These are phyloP conservation scores for Apodemia mormo DNA, from an alignment of 2,888 invertebrate genomes.

Conservation along the genomic window DNA sequence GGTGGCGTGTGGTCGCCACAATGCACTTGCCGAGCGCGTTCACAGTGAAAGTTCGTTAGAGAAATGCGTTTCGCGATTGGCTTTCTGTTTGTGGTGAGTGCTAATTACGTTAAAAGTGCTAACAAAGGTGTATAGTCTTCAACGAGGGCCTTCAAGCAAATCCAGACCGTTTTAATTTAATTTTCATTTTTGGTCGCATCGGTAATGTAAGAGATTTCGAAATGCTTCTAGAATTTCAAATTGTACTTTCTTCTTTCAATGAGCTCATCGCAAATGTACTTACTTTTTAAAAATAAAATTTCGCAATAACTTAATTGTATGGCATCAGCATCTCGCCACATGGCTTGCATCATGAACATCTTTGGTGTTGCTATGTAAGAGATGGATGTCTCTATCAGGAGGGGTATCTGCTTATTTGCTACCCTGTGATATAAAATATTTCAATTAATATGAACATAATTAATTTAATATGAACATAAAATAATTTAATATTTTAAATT, in stretches of 20 bases:
- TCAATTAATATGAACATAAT: too few species aligned
- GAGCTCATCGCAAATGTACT: neutral
- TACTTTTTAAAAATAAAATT: neutral
- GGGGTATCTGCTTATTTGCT: too few species aligned
- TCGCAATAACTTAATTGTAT: neutral
- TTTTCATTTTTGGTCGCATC: neutral
- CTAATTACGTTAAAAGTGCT: slow-evolving; percentile 53
- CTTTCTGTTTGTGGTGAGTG: slow-evolving; percentile 80
- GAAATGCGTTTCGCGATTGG: slow-evolving; percentile 76
- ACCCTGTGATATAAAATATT: too few species aligned
- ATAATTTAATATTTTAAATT: too few species aligned
- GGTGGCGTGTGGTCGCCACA: slow-evolving; percentile 58
- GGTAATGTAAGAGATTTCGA: slow-evolving; percentile 8
- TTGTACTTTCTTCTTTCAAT: slow-evolving; percentile 5
- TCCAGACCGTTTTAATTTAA: slow-evolving; percentile 4
- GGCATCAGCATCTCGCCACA: neutral
- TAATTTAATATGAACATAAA: too few species aligned
- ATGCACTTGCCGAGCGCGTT: slow-evolving; percentile 57
- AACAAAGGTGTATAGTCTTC: slow-evolving; percentile 29
- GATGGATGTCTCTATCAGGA: neutral
- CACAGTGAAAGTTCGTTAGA: slow-evolving; percentile 77
- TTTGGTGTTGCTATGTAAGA: too few species aligned
- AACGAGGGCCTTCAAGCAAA: slow-evolving; percentile 11
- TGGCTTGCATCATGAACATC: too few species aligned
- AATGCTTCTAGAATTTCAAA: slow-evolving; percentile 10